These are phyloP conservation scores for Kobus ellipsiprymnus DNA, from an alignment of 2,113 vertebrate species.

Conservation along the genomic window DNA sequence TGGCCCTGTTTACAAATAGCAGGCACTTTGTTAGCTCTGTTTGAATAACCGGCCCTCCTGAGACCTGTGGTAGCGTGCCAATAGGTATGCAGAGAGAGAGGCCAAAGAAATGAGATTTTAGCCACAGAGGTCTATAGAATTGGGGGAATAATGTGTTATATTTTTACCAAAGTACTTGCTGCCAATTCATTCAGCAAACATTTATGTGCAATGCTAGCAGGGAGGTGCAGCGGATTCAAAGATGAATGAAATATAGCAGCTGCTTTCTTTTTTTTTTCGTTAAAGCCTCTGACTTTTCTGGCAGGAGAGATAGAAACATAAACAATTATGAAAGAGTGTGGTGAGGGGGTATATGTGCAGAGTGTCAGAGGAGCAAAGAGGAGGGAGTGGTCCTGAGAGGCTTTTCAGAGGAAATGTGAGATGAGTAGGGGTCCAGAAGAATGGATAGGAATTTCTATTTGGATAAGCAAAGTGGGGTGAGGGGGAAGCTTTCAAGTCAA, in stretches of 20 bases:
- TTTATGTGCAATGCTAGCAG: slow-evolving; percentile 55
- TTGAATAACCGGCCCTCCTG: slow-evolving; percentile 59
- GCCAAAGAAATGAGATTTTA: slow-evolving; percentile 63
- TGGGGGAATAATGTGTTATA: slow-evolving; percentile 64
- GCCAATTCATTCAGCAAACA: slow-evolving; percentile 59
- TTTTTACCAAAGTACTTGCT: slow-evolving; percentile 62
- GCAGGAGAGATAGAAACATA: slow-evolving; percentile 11
- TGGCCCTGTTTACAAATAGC: slow-evolving; percentile 68
- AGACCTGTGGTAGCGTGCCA: slow-evolving; percentile 35
- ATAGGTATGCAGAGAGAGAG: slow-evolving; percentile 45
- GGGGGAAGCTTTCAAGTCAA: not conserved
- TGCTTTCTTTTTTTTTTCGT: not conserved
- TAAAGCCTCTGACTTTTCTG: slow-evolving; percentile 31
- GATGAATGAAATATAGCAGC: slow-evolving; percentile 59
- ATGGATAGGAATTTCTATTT: not conserved
- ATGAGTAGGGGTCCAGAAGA: not conserved
- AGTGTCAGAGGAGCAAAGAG: not conserved
- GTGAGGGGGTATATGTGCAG: not conserved
- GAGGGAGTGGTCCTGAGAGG: not conserved
- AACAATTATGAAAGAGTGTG: slow-evolving; percentile 40
- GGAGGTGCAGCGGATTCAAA: slow-evolving; percentile 27
- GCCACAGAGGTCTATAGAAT: slow-evolving; percentile 53
- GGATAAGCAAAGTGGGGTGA: not conserved
- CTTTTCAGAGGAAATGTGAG: not conserved
- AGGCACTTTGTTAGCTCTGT: slow-evolving; percentile 65